phyloP scores from a whole-genome alignment of 2,797 vertebrate genomes.

The Coregonus sp. region DNA sequence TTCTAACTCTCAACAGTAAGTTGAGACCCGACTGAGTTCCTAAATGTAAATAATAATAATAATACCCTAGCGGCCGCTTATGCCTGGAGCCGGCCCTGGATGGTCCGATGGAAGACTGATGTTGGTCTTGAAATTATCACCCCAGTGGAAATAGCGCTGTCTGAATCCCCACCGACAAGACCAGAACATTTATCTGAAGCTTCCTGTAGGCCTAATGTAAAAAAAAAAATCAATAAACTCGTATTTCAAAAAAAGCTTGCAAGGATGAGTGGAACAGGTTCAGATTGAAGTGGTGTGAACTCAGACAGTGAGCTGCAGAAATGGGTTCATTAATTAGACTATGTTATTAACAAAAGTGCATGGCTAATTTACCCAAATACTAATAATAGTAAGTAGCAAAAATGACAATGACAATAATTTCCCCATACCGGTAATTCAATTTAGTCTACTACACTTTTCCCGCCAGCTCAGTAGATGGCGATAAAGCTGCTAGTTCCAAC shows the following conservation, averaged over 20 bases:
- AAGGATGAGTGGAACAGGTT: neutral
- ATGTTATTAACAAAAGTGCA: neutral
- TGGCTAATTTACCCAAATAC: neutral
- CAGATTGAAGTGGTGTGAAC: neutral
- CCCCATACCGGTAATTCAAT: neutral
- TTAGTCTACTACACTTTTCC: neutral
- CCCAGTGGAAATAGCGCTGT: neutral
- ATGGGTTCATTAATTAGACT: neutral
- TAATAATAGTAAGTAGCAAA: neutral
- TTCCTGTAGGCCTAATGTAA: neutral
- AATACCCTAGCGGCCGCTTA: too few relatives aligned
- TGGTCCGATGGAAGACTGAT: neutral
- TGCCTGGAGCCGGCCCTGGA: too few relatives aligned
- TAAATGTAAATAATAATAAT: too few relatives aligned
- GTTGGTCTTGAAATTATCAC: neutral
- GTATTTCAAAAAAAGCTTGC: neutral
- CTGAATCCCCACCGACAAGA: too few relatives aligned
- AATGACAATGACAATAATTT: neutral
- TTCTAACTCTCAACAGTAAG: too few relatives aligned
- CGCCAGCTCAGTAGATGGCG: slow-evolving; percentile 31
- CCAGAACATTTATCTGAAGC: neutral
- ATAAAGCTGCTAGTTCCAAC: rapidly evolving
- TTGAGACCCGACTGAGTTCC: too few relatives aligned
- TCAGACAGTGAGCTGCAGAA: neutral
- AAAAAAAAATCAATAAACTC: neutral